phyloP scores from a whole-genome alignment of 2,888 invertebrate genomes.

The Liposcelis brunnea region DNA sequence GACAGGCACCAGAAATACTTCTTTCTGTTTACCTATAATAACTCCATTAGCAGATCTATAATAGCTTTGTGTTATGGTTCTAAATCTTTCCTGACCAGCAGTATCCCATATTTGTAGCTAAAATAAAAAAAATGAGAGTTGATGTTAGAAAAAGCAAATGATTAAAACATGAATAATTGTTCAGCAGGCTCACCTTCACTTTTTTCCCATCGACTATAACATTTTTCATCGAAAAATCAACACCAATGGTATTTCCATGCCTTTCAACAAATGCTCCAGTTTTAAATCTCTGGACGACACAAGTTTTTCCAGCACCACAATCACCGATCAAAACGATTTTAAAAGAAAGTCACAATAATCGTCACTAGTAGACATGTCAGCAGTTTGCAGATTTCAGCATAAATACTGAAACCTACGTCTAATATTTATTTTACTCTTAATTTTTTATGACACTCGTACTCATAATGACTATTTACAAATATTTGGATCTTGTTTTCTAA shows the following conservation, averaged over 20 bases:
- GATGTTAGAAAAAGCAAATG: conserved; percentile 1
- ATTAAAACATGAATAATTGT: not conserved
- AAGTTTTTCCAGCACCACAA: conserved; percentile 83
- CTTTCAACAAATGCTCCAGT: conserved; percentile 89
- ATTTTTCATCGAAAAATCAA: conserved; percentile 98
- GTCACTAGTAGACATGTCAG: conserved; percentile 36
- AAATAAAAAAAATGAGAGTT: conserved; percentile 19
- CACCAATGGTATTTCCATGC: conserved; percentile 93
- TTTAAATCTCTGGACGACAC: conserved; percentile 87
- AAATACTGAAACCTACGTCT: no score
- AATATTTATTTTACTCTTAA: no score
- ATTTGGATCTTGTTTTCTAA: no score
- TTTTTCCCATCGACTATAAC: conserved; percentile 82
- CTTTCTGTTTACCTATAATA: conserved; percentile 49
- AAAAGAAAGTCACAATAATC: conserved; percentile 81
- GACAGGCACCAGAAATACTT: not conserved
- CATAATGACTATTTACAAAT: no score
- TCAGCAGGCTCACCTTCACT: conserved; percentile 84
- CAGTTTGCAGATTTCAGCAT: no score
- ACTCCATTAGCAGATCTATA: conserved; percentile 95
- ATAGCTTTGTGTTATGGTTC: conserved; percentile 93
- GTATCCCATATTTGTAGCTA: conserved; percentile 95
- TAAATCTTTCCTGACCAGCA: conserved; percentile 88
- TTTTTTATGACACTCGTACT: no score
- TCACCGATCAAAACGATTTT: conserved; percentile 90